phyloP scores from a whole-genome alignment of 2,113 vertebrate genomes.

The Apus apus region DNA sequence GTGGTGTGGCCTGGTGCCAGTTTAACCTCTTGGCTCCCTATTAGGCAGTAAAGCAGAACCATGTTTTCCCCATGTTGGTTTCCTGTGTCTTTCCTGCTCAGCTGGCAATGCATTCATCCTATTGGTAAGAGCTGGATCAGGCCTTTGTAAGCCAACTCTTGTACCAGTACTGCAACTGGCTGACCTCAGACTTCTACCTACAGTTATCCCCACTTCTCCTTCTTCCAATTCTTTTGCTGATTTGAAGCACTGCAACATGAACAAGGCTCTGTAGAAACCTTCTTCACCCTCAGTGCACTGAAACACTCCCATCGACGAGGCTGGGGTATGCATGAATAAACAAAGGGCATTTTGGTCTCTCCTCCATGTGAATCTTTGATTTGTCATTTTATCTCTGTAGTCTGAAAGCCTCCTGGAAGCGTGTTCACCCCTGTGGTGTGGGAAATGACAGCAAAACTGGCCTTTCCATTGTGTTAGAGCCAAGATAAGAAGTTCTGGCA shows the following conservation, averaged over 20 bases:
- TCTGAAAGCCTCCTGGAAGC: background rate
- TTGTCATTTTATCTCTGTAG: background rate
- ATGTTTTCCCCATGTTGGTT: background rate
- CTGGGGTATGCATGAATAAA: background rate
- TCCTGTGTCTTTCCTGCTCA: background rate
- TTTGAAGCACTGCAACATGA: background rate
- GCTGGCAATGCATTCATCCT: background rate
- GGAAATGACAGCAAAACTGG: background rate
- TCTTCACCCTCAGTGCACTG: background rate
- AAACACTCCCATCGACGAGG: background rate
- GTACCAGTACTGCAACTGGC: background rate
- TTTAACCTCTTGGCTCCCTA: conserved; percentile 31
- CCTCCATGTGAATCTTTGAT: background rate
- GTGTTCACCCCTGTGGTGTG: background rate
- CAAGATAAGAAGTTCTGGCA: background rate
- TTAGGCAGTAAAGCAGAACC: conserved; percentile 30
- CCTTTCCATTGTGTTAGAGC: background rate
- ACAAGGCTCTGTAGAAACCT: background rate
- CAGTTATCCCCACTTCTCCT: background rate
- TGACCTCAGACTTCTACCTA: background rate
- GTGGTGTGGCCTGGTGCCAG: conserved; percentile 5
- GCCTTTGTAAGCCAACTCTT: background rate
- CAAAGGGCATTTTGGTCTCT: background rate
- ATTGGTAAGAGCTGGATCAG: background rate
- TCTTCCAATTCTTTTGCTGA: background rate